Evolutionary conservation across 2,113 vertebrate genomes (phyloP).

Genomic region (Diglossa brunneiventris): DNA sequence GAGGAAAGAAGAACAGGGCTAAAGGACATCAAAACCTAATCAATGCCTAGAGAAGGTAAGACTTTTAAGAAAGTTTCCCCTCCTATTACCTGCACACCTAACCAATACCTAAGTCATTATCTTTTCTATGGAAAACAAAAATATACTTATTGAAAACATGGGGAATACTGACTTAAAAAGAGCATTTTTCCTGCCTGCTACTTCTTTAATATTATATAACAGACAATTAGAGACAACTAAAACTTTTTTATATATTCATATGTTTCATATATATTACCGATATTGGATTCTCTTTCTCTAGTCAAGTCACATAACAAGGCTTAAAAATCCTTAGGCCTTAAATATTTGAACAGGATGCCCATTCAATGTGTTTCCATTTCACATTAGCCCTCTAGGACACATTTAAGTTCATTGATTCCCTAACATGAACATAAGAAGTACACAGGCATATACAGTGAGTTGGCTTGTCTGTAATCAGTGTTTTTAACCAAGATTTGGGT

Average conservation of each 20-base stretch:
- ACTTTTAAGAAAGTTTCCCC: neutral
- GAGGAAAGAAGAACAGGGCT: neutral
- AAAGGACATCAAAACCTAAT: neutral
- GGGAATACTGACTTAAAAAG: neutral
- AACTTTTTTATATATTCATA: neutral
- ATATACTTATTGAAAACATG: neutral
- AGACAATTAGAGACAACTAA: neutral
- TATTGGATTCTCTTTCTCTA: neutral
- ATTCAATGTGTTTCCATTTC: neutral
- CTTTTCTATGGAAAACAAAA: neutral
- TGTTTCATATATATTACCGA: neutral
- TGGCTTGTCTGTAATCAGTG: neutral
- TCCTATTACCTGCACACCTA: neutral
- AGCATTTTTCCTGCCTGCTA: neutral
- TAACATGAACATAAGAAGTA: conserved; percentile 12
- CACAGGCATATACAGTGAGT: neutral
- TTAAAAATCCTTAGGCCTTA: neutral
- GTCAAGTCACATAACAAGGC: neutral
- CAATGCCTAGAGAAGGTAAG: neutral
- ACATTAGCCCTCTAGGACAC: neutral
- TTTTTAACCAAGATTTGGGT: conserved; percentile 3
- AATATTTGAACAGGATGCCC: neutral
- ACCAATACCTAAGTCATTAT: neutral
- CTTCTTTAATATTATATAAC: neutral
- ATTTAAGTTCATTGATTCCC: neutral